These are phyloP conservation scores for Calephelis virginiensis DNA, from an alignment of 1,140 invertebrate genomes.

Conservation along the genomic window DNA sequence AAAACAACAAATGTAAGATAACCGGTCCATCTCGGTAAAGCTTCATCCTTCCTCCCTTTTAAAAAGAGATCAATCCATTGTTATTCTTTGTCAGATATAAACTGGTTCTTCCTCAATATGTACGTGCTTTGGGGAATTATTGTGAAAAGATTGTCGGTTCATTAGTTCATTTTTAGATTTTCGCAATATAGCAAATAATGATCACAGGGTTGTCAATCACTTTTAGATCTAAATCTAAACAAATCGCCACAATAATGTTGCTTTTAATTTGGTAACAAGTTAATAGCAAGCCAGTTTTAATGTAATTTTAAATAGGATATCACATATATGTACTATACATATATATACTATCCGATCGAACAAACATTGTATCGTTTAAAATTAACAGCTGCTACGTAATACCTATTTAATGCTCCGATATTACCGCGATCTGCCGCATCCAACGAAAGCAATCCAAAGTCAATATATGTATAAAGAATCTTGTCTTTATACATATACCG, in stretches of 20 bases:
- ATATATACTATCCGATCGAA: no score
- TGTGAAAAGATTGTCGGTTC: conserved; percentile 15
- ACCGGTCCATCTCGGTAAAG: conserved; percentile 1
- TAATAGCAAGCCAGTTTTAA: neutral
- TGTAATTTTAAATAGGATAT: no score
- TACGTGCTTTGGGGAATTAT: conserved; percentile 14
- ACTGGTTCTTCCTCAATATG: conserved; percentile 16
- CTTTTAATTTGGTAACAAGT: neutral
- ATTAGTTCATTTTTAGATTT: conserved; percentile 7
- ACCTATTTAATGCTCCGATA: no score
- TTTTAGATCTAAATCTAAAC: neutral
- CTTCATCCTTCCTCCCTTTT: neutral
- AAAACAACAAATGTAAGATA: neutral
- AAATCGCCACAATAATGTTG: no score
- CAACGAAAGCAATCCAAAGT: no score
- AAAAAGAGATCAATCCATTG: conserved; percentile 2
- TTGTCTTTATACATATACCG: no score
- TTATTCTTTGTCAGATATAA: neutral
- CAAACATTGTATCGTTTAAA: no score
- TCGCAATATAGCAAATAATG: neutral
- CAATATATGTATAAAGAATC: no score
- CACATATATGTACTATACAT: no score
- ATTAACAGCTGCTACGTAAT: no score
- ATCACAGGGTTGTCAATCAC: neutral
- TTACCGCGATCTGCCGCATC: no score